These are phyloP conservation scores for Thymelicus acteon DNA, from an alignment of 2,888 invertebrate genomes.

Conservation along the genomic window DNA sequence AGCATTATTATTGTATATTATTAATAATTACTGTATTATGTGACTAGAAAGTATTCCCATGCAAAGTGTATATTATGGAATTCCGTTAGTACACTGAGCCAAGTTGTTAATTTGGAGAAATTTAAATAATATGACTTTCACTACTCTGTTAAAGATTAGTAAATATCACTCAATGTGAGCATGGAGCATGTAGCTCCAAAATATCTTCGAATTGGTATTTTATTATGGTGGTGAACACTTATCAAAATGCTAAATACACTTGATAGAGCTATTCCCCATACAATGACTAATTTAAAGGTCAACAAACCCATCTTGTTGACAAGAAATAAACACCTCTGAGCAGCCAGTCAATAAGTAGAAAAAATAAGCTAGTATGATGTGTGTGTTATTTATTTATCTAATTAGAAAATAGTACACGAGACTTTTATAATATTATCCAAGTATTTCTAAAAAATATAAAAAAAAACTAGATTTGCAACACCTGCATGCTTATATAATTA, in stretches of 20 bases:
- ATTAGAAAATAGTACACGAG: background rate
- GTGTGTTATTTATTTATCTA: background rate
- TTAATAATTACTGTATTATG: background rate
- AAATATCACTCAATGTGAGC: too few species aligned
- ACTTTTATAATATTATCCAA: too few species aligned
- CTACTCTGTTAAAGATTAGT: background rate
- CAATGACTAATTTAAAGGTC: conserved; percentile 12
- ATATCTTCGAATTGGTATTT: background rate
- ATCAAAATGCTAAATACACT: conserved; percentile 3
- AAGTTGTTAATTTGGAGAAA: background rate
- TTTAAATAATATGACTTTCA: background rate
- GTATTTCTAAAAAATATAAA: too few species aligned
- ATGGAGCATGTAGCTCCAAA: background rate
- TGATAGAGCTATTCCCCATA: conserved; percentile 5
- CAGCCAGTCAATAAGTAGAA: background rate
- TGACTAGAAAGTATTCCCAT: too few species aligned
- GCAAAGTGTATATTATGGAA: too few species aligned
- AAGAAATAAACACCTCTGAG: conserved; percentile 14
- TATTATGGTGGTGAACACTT: background rate
- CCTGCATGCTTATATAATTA: too few species aligned
- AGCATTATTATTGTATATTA: background rate
- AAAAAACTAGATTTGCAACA: too few species aligned
- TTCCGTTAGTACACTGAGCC: background rate
- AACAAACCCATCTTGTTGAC: conserved; percentile 9
- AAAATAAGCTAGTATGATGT: background rate